Percentiles rank a stretch among this genome's conserved stretches.
Conservation (phyloP, 2,113 vertebrate species). For the Sinocyclocheilus grahami region DNA sequence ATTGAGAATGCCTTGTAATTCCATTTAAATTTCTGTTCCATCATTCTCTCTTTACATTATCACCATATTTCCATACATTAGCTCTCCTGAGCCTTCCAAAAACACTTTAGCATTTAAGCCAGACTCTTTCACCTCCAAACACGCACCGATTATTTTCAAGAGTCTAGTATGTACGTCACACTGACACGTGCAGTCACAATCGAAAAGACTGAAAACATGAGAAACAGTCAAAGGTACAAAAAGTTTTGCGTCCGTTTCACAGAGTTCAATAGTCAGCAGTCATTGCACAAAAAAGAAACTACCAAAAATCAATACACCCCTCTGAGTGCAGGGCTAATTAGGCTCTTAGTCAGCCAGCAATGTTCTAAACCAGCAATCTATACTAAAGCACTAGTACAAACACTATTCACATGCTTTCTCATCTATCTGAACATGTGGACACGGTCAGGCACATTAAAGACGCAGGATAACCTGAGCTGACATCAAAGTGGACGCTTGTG, state of each 20-base stretch:
- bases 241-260: slow-evolving; percentile 13
- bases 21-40: not conserved
- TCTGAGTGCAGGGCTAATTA: not conserved
- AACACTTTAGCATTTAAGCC: not conserved
- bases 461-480: not conserved
- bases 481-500: slow-evolving; percentile 12
- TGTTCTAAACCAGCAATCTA: slow-evolving; percentile 27
- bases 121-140: not conserved
- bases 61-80: not conserved
- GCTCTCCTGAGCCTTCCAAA: not conserved
- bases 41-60: not conserved
- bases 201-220: slow-evolving; percentile 11
- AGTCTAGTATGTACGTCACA: not conserved
- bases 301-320: not conserved
- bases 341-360: slow-evolving; percentile 20
- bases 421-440: not conserved
- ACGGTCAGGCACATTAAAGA: not conserved
- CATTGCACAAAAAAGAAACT: slow-evolving; percentile 5
- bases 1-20: not conserved
- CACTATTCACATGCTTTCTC: not conserved
- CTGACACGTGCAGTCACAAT: not conserved
- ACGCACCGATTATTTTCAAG: slow-evolving; percentile 3
- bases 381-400: slow-evolving; percentile 13
- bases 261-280: slow-evolving; percentile 14
- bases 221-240: slow-evolving; percentile 12